phyloP scores from a whole-genome alignment of 1,140 invertebrate species.

The Drosophila nannoptera region DNA sequence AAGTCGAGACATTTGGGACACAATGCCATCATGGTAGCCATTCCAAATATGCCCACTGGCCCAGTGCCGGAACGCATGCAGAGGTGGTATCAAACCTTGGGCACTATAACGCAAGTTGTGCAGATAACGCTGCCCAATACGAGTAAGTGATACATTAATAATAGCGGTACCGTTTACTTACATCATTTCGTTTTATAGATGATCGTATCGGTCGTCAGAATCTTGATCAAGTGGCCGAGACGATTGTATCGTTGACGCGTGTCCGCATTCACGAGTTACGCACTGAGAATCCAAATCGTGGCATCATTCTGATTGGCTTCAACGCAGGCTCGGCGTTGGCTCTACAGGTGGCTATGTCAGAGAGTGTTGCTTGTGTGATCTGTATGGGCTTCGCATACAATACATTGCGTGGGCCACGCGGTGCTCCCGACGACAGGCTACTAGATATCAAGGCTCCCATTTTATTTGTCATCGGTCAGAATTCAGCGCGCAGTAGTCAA shows the following conservation, averaged over 20 bases:
- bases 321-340: conserved; percentile 87
- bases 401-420: conserved; percentile 87
- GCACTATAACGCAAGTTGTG: conserved; percentile 85
- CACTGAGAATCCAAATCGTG: conserved; percentile 84
- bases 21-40: conserved; percentile 86
- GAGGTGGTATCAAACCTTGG: conserved; percentile 86
- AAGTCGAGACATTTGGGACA: conserved; percentile 84
- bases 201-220: conserved; percentile 63
- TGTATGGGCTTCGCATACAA: conserved; percentile 90
- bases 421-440: conserved; percentile 88
- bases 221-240: conserved; percentile 80
- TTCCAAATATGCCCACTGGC: conserved; percentile 82
- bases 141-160: conserved; percentile 37
- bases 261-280: conserved; percentile 86
- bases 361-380: conserved; percentile 86
- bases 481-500: conserved; percentile 82
- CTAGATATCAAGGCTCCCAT: conserved; percentile 87
- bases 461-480: conserved; percentile 90
- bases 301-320: conserved; percentile 89
- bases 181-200: conserved; percentile 26
- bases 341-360: conserved; percentile 83
- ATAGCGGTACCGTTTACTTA: neutral
- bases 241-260: conserved; percentile 84
- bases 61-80: conserved; percentile 82
- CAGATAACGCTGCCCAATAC: conserved; percentile 81